Percentiles rank a stretch among this genome's conserved stretches.
These are phyloP conservation scores for Ophion ellenae DNA, from an alignment of 2,888 invertebrate genomes.

Conservation along the genomic window DNA sequence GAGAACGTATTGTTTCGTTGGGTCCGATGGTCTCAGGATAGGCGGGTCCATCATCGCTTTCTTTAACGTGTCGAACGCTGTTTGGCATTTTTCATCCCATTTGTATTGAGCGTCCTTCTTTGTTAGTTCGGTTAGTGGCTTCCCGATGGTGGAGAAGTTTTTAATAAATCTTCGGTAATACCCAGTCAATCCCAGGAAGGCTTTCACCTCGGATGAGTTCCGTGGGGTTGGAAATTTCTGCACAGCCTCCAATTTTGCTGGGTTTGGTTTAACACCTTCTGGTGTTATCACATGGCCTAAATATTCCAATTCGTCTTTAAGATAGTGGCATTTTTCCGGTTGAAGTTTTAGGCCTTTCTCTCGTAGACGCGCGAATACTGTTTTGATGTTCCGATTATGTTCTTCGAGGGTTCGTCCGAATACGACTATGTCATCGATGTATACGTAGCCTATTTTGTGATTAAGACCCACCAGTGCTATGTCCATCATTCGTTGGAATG, in stretches of 20 bases:
- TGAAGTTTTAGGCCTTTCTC: conserved; percentile 54
- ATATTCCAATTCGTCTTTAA: conserved; percentile 58
- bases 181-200: conserved; percentile 66
- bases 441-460: conserved; percentile 43
- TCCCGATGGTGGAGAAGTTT: conserved; percentile 60
- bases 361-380: conserved; percentile 32
- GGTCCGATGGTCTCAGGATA: not conserved
- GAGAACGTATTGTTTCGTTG: conserved; percentile 11
- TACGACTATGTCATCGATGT: conserved; percentile 56
- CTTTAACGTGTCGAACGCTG: conserved; percentile 15
- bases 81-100: conserved; percentile 29
- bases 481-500: conserved; percentile 59
- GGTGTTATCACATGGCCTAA: conserved; percentile 64
- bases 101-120: conserved; percentile 12
- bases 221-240: conserved; percentile 65
- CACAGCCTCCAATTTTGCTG: conserved; percentile 64
- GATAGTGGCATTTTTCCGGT: conserved; percentile 64
- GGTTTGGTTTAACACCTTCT: conserved; percentile 68
- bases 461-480: conserved; percentile 21
- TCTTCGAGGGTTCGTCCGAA: conserved; percentile 31
- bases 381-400: conserved; percentile 35
- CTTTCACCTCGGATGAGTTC: conserved; percentile 65
- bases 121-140: conserved; percentile 40
- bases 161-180: conserved; percentile 69
- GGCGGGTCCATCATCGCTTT: conserved; percentile 15